Conservation (phyloP, 2,888 invertebrate genomes). For the Coleophora flavipennella region DNA sequence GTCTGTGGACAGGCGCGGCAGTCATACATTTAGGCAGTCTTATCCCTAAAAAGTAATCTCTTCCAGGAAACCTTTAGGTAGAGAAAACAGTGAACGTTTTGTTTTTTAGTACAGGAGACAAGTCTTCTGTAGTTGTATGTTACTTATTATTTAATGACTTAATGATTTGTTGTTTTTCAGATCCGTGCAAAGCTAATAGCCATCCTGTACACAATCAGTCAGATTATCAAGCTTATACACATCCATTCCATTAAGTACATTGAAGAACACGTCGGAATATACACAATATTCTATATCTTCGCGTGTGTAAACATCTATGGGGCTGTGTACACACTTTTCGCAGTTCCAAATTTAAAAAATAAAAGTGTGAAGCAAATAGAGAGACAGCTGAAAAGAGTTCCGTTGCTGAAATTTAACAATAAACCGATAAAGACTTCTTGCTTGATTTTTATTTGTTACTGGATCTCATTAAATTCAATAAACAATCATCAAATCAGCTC, state of each 20-base stretch:
- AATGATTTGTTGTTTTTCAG: conserved; percentile 23
- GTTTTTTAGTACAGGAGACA: background rate
- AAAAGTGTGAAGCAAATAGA: conserved; percentile 44
- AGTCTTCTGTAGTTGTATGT: too few species aligned
- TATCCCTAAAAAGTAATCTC: background rate
- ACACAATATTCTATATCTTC: conserved; percentile 47
- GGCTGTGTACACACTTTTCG: conserved; percentile 43
- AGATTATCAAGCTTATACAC: conserved; percentile 41
- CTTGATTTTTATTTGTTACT: background rate
- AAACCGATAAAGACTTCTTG: background rate
- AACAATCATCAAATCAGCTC: too few species aligned
- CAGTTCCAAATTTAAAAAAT: conserved; percentile 34
- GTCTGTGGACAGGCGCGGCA: background rate
- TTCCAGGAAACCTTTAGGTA: too few species aligned
- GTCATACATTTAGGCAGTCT: background rate
- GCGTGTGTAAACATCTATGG: conserved; percentile 46
- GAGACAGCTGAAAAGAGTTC: conserved; percentile 41
- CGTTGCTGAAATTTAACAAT: conserved; percentile 31
- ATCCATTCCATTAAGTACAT: conserved; percentile 43
- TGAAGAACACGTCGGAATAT: conserved; percentile 44
- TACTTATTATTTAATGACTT: too few species aligned
- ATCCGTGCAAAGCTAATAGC: conserved; percentile 40
- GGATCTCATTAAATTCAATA: too few species aligned
- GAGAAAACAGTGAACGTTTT: background rate
- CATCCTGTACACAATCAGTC: conserved; percentile 36